Evolutionary conservation across 2,797 vertebrate species (phyloP), one percentile per base, ranked within the genome.

Genomic region (Rhinophrynus dorsalis): DNA sequence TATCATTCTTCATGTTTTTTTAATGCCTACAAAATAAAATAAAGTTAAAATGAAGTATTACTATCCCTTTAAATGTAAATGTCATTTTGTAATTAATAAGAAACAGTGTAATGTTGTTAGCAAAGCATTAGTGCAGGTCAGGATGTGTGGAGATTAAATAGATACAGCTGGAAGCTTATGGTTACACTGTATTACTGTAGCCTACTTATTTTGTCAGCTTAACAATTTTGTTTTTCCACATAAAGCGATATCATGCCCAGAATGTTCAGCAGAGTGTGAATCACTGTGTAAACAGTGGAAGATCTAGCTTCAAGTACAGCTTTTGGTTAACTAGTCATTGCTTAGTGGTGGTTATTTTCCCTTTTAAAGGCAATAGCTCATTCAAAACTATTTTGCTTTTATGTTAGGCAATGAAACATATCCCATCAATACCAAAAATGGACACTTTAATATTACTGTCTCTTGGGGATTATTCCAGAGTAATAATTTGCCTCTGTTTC

Each of bases 311-410:
- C n/a, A n/a, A n/a, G n/a, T n/a, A 57, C 21, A 8, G 5, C 35
- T 9, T 61, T 27, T 32, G 58, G 26, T 45, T 63, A 23, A 17
- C 1, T 12, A 20, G 17, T 21, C 40, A 61, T 15, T n/a, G n/a
- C 23, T n/a, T 29, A 61, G 5, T 17, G 26, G 9, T 40, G 38
- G 2, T 21, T 61, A 20, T 48, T 21, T 48, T 48, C 11, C 58
- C 58, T 61, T 61, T 30, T 48, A 47, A 47, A 48, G 58, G 29
- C 42, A 61, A 12, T 48, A 12, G n/a, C 17, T 38, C 7, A 18
- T 57, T 37, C 18, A 37, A 37, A 37, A 27, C 15, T 24, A 5
- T 9, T 23, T 18, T 9, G 20, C 45, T 48, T 24, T 48, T 12
- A 48, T 10, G 11, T 12, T 2, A 24, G 45, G 7, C 12, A 40